A percentile compares a stretch with the other conserved stretches of the same genome.
Conservation (phyloP, 53 echinoderm and acorn worm genomes). For the Actinopyga echinites region DNA sequence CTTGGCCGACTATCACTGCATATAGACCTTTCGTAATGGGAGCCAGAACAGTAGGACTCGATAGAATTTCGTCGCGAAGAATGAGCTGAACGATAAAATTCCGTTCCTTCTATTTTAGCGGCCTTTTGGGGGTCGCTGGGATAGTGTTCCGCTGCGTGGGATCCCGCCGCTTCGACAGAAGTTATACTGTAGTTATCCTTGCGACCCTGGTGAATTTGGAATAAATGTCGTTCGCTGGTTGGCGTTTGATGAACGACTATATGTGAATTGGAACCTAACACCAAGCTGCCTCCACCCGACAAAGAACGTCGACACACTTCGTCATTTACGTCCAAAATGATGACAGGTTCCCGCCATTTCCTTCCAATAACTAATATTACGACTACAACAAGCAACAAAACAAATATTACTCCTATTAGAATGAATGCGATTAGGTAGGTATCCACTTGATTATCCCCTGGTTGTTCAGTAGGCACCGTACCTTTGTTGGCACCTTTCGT, state of each 20-base stretch:
- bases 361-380: slow-evolving; percentile 22
- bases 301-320: slow-evolving; percentile 24
- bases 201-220: slow-evolving; percentile 11
- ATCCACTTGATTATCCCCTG: background rate
- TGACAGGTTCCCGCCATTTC: slow-evolving; percentile 34
- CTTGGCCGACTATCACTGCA: background rate
- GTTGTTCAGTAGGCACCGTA: background rate
- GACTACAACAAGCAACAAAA: slow-evolving; percentile 7
- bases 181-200: slow-evolving; percentile 1
- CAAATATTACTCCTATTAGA: slow-evolving; percentile 14
- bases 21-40: slow-evolving; percentile 33
- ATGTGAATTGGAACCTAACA: slow-evolving; percentile 5
- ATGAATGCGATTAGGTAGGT: slow-evolving; percentile 21
- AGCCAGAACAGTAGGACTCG: slow-evolving; percentile 11
- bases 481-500: background rate
- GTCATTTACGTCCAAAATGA: slow-evolving; percentile 15
- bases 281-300: slow-evolving; percentile 26
- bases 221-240: background rate
- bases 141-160: background rate
- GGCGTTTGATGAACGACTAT: background rate
- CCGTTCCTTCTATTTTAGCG: slow-evolving; percentile 26
- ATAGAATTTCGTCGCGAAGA: slow-evolving; percentile 17
- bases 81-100: slow-evolving; percentile 26
- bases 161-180: background rate
- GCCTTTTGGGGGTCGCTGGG: slow-evolving; percentile 34